Percentiles rank a stretch among this genome's conserved stretches.
These are phyloP conservation scores for Mormyrus iriodes DNA, from an alignment of 2,113 vertebrate species.

Conservation along the genomic window DNA sequence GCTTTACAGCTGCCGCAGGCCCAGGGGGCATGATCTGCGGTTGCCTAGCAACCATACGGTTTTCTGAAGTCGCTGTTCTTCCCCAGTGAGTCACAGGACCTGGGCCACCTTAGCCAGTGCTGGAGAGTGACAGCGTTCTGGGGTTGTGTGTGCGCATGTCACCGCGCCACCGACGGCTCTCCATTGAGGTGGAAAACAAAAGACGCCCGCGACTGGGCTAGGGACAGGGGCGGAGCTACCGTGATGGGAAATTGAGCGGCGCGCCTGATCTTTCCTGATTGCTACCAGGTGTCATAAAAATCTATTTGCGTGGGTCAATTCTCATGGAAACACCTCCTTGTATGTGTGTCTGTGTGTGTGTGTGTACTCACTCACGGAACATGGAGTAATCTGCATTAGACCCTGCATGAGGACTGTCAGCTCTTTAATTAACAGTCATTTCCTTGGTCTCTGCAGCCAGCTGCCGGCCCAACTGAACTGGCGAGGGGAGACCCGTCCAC, in stretches of 20 bases:
- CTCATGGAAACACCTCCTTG: slow-evolving; percentile 50
- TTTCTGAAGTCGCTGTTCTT: slow-evolving; percentile 21
- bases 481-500: slow-evolving; percentile 4
- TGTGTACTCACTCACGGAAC: slow-evolving; percentile 52
- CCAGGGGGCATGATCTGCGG: slow-evolving; percentile 33
- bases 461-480: slow-evolving; percentile 54
- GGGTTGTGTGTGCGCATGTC: background rate
- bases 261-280: slow-evolving; percentile 55
- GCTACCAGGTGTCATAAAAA: slow-evolving; percentile 71
- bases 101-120: background rate
- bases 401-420: slow-evolving; percentile 58
- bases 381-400: slow-evolving; percentile 53
- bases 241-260: background rate
- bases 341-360: slow-evolving; percentile 35
- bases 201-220: background rate
- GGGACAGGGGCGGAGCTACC: background rate
- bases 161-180: background rate
- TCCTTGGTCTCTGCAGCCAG: slow-evolving; percentile 60
- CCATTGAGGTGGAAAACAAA: background rate
- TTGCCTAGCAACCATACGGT: slow-evolving; percentile 52
- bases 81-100: background rate
- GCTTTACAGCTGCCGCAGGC: slow-evolving; percentile 38
- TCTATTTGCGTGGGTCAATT: slow-evolving; percentile 64
- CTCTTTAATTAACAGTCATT: slow-evolving; percentile 77
- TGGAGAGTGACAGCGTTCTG: too few species aligned